phyloP scores from a whole-genome alignment of 2,888 invertebrate genomes.

The Timema cristinae region DNA sequence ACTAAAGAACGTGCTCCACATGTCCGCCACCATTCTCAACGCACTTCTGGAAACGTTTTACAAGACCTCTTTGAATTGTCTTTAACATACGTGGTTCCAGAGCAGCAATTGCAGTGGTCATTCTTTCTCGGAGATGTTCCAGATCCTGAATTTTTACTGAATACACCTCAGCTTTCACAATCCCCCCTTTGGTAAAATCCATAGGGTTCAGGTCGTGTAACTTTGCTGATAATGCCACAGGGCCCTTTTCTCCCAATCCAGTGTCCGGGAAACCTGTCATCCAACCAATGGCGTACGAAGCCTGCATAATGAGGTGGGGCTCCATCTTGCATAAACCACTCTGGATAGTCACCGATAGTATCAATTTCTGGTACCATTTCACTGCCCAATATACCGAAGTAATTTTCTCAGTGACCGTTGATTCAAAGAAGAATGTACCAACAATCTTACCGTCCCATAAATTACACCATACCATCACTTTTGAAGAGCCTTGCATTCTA shows the following conservation, averaged over 20 bases:
- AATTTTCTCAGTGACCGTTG: too few relatives aligned
- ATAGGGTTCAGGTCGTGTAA: neutral
- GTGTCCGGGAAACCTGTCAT: conserved; percentile 8
- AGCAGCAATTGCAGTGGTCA: neutral
- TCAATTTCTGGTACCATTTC: too few relatives aligned
- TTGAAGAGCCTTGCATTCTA: neutral
- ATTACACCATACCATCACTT: conserved; percentile 10
- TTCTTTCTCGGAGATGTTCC: neutral
- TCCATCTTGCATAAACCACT: conserved; percentile 11
- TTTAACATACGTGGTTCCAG: too few relatives aligned
- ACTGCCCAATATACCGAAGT: too few relatives aligned
- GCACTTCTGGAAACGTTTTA: too few relatives aligned
- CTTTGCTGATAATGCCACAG: neutral
- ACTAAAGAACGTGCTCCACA: too few relatives aligned
- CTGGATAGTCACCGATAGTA: neutral
- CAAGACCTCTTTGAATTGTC: too few relatives aligned
- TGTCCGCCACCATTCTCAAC: too few relatives aligned
- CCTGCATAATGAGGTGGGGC: conserved; percentile 3
- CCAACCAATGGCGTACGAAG: neutral
- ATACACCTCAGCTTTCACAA: neutral
- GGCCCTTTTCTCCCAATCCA: neutral
- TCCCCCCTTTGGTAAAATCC: too few relatives aligned
- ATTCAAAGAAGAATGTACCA: neutral
- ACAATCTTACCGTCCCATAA: conserved; percentile 9
- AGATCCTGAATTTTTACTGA: neutral